Evolutionary conservation across 1,140 invertebrate genomes (phyloP), one percentile per base, ranked within the genome.

Genomic region (Drosophila eugracilis): DNA sequence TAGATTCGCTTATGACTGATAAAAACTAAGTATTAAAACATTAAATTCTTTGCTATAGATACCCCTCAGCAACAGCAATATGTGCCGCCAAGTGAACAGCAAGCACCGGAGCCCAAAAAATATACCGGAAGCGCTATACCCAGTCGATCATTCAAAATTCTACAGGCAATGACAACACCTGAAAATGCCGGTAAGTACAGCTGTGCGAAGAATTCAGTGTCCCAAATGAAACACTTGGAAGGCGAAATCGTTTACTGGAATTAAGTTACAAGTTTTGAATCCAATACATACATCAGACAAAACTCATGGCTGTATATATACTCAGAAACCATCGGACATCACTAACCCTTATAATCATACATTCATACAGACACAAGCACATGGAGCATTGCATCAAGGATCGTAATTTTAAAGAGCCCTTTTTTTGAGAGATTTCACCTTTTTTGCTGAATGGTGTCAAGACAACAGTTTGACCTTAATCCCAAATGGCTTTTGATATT

Each of bases 71-170:
- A 71, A 58, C 91, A 90, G 22, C 93, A 90, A 32, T 94, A 94
- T 88, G 79, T 95, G 24, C 95, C 94, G 57, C 93, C 94, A 9
- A 95, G 94, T 77, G 93, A 95, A 90, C 94, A 95, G 83, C 93
- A 94, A 67, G 94, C 93, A 24, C 93, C 92, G 54, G 95, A 96
- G 79, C 95, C 95, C 30, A 94, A 94, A 83, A 96, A 95, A 84
- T 97, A 97, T 86, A 96, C 93, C 57, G 96, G 96, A 58, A 95
- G 95, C 84, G 94, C 95, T 74, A 97, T 97, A 90, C 97, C 97
- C 41, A 97, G 96, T 63, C 94, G 96, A 88, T 97, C 96, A 15
- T 97, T 97, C 91, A 94, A 94, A 90, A 95, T 97, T 88, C 92
- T 97, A 32, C 96, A 97, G 92, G 94, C 95, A 24, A 96, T 97